A percentile compares a stretch with the other conserved stretches of the same genome.
Evolutionary conservation across 2,888 invertebrate species (phyloP).

Genomic region (Archaeoteleia sp.): DNA sequence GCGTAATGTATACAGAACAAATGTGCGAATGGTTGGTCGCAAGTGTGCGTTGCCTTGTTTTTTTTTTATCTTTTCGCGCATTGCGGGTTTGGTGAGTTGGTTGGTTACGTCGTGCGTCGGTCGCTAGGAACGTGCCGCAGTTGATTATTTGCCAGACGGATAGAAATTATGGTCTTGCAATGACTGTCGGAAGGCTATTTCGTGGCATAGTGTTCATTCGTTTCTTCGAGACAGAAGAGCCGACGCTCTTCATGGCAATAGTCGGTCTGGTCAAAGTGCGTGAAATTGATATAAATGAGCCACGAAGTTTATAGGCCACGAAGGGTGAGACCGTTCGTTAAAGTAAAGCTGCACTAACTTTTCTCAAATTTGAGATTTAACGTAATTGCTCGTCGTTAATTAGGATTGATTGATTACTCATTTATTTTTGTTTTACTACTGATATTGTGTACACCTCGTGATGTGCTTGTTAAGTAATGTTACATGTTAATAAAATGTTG

Average conservation of each 20-base stretch:
- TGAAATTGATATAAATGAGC: slow-evolving; percentile 38
- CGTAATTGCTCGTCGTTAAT: neutral
- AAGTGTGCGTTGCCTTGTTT: too few species aligned
- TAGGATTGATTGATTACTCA: neutral
- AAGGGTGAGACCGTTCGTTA: slow-evolving; percentile 3
- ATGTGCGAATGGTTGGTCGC: too few species aligned
- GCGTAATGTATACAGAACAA: too few species aligned
- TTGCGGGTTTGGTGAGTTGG: neutral
- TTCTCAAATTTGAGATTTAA: slow-evolving; percentile 2
- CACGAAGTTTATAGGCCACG: slow-evolving; percentile 6
- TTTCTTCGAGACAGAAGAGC: slow-evolving; percentile 5
- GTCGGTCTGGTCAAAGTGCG: slow-evolving; percentile 19
- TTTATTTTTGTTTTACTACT: neutral
- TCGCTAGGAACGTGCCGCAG: slow-evolving; percentile 22
- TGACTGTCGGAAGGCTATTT: slow-evolving; percentile 9
- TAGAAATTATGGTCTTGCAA: slow-evolving; percentile 58
- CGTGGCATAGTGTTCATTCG: slow-evolving; percentile 6
- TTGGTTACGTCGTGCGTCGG: slow-evolving; percentile 3
- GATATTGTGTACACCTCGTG: too few species aligned
- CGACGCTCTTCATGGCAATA: slow-evolving; percentile 2
- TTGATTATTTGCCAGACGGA: slow-evolving; percentile 63
- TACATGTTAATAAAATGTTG: too few species aligned
- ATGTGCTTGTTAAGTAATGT: too few species aligned
- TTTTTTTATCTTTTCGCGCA: neutral
- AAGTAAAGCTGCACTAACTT: neutral